These are phyloP conservation scores for Tethya wilhelma DNA, from an alignment of 37 sponge, comb jelly and placozoan species.

Conservation along the genomic window DNA sequence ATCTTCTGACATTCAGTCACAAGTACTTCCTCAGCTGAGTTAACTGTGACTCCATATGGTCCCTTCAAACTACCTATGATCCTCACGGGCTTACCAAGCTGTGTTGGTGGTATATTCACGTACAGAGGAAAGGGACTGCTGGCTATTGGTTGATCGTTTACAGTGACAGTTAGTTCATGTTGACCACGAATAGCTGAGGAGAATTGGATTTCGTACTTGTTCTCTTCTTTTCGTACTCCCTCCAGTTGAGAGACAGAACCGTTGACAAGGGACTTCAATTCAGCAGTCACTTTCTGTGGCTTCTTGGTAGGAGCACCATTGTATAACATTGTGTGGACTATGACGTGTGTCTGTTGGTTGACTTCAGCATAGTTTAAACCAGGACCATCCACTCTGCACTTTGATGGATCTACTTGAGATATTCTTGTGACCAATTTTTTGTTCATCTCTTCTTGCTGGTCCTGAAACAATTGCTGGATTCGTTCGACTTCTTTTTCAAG, in stretches of 20 bases:
- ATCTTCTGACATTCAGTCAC: background rate
- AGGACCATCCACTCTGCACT: background rate
- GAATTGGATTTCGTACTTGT: background rate
- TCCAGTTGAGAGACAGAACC: background rate
- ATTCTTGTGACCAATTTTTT: no score
- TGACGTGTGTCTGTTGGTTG: background rate
- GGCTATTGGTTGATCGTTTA: conserved; percentile 6
- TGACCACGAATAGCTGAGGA: conserved; percentile 18
- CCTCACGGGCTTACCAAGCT: conserved; percentile 33
- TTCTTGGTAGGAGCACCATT: no score
- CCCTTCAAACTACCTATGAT: background rate
- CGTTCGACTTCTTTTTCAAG: no score
- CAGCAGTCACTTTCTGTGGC: no score
- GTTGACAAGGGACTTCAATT: conserved; percentile 21
- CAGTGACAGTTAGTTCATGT: conserved; percentile 21
- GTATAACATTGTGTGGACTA: no score
- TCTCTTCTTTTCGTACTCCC: background rate
- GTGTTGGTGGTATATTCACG: conserved; percentile 24
- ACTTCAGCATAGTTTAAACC: conserved; percentile 1
- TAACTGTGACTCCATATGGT: conserved; percentile 11
- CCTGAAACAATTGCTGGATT: no score
- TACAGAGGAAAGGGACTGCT: conserved; percentile 22
- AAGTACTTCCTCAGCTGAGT: conserved; percentile 19
- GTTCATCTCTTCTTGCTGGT: no score
- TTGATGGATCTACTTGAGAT: background rate